Conservation (phyloP, 2,888 invertebrate species). For the Argyra leucocephala region DNA sequence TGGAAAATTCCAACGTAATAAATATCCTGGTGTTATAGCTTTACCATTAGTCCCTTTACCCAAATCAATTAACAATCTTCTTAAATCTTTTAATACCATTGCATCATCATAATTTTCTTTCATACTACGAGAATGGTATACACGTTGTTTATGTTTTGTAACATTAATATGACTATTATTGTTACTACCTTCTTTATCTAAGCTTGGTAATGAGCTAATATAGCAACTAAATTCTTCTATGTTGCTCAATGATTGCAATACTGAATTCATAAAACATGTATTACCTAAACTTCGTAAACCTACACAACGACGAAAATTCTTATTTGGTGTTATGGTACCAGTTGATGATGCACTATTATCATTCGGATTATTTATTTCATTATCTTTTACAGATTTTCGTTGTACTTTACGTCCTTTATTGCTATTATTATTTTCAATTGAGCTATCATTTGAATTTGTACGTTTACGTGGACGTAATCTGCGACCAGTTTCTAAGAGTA, state of each 20-base stretch:
- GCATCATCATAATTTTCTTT: conserved; percentile 55
- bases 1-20: conserved; percentile 78
- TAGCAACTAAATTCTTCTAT: conserved; percentile 75
- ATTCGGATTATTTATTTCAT: conserved; percentile 14
- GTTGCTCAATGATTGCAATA: conserved; percentile 72
- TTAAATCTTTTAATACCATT: conserved; percentile 66
- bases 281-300: conserved; percentile 73
- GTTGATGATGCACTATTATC: not conserved
- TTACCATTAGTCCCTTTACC: conserved; percentile 57
- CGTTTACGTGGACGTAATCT: conserved; percentile 30
- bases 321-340: conserved; percentile 23
- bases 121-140: conserved; percentile 52
- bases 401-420: conserved; percentile 7
- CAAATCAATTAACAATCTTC: conserved; percentile 66
- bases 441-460: conserved; percentile 30
- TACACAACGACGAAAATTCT: conserved; percentile 40
- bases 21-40: conserved; percentile 70
- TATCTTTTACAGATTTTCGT: conserved; percentile 12
- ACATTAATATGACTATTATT: conserved; percentile 22
- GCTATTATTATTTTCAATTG: too few species aligned
- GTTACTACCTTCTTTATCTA: conserved; percentile 46
- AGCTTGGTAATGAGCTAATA: conserved; percentile 65
- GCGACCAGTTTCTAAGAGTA: conserved; percentile 21
- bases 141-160: conserved; percentile 35
- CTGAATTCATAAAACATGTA: conserved; percentile 81